A percentile compares a stretch with the other conserved stretches of the same genome.
Evolutionary conservation across 1,140 invertebrate species (phyloP).

Genomic region (Cydia amplana): DNA sequence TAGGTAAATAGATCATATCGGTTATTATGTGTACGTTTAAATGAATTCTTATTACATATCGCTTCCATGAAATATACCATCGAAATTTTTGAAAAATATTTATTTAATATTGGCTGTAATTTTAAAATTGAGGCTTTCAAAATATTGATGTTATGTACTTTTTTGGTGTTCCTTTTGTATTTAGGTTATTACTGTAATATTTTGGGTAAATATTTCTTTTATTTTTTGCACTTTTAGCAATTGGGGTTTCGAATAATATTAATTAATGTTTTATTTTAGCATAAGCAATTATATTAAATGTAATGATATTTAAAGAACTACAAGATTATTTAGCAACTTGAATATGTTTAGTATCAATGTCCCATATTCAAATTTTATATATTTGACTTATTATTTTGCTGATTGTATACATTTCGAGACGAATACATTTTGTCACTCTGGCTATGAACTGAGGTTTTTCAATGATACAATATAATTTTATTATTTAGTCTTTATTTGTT

Average conservation of each 20-base stretch:
- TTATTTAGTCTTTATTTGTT: constrained; percentile 14
- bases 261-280: constrained; percentile 11
- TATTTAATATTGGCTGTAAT: constrained; percentile 30
- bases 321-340: neutral
- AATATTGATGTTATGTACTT: constrained; percentile 28
- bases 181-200: constrained; percentile 27
- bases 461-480: neutral
- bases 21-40: constrained; percentile 27
- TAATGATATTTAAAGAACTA: neutral
- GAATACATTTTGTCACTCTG: constrained; percentile 13
- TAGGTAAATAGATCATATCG: constrained; percentile 24
- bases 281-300: neutral
- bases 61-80: constrained; percentile 33
- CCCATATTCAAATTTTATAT: neutral
- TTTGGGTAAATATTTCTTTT: constrained; percentile 30
- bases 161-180: constrained; percentile 28
- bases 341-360: neutral
- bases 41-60: constrained; percentile 28
- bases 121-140: constrained; percentile 25
- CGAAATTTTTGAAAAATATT: constrained; percentile 30
- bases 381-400: neutral
- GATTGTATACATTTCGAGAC: constrained; percentile 12
- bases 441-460: constrained; percentile 22
- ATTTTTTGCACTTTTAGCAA: constrained; percentile 25
- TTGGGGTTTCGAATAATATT: constrained; percentile 21